Conservation (phyloP, 2,113 vertebrate species). For the Bambusicola thoracicus region DNA sequence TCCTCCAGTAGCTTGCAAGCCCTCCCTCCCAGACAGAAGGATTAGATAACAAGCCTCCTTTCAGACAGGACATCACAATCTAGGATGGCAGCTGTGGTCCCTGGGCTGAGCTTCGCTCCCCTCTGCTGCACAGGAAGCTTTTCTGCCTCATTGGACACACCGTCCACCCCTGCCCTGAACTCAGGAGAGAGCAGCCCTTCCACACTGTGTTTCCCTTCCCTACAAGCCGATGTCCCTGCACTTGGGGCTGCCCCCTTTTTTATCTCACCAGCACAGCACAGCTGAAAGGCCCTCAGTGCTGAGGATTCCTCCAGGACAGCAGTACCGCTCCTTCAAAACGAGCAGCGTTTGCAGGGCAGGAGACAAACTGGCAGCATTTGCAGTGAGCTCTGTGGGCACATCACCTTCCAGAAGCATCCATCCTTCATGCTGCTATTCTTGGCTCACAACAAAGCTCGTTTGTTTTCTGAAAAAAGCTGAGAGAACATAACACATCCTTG, state of each 20-base stretch:
- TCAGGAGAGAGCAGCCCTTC: neutral
- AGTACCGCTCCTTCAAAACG: neutral
- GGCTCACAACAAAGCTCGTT: neutral
- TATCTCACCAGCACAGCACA: neutral
- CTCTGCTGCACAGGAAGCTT: neutral
- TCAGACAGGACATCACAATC: neutral
- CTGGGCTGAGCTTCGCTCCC: neutral
- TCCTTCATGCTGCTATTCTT: neutral
- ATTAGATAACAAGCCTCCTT: neutral
- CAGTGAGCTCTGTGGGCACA: slow-evolving; percentile 7
- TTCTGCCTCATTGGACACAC: neutral
- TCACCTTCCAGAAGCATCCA: neutral
- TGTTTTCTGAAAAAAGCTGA: neutral
- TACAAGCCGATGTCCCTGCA: neutral
- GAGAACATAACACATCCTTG: neutral
- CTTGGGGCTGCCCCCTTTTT: neutral
- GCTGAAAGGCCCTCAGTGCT: neutral
- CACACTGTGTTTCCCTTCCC: neutral
- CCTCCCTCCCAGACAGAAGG: neutral
- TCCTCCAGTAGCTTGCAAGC: neutral
- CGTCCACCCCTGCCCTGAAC: neutral
- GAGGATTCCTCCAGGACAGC: neutral
- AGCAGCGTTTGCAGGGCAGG: slow-evolving; percentile 25
- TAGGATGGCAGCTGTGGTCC: neutral
- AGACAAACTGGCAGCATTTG: slow-evolving; percentile 20